Percentiles rank a stretch among this genome's conserved stretches.
These are phyloP conservation scores for Apostichopus parvimensis DNA, from an alignment of 35 echinoderm and acorn worm genomes.

Conservation along the genomic window DNA sequence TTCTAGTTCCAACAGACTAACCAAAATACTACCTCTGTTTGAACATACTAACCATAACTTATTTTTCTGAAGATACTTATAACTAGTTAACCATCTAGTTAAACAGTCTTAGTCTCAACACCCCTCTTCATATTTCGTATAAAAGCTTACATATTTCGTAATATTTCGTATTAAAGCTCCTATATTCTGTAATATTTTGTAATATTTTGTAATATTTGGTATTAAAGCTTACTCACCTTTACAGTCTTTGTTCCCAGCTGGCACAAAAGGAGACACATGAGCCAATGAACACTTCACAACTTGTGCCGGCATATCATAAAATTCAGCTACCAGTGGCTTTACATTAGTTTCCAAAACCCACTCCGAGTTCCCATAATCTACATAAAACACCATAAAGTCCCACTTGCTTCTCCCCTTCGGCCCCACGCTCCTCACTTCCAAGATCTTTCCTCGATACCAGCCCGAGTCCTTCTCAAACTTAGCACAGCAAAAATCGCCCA, in stretches of 20 bases:
- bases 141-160: no score
- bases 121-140: no score
- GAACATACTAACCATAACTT: no score
- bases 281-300: conserved; percentile 59
- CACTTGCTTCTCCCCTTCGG: neutral
- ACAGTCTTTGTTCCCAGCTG: neutral
- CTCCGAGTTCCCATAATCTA: conserved; percentile 65
- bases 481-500: conserved; percentile 51
- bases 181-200: no score
- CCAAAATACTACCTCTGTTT: no score
- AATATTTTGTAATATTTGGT: no score
- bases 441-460: conserved; percentile 53
- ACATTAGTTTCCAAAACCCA: conserved; percentile 37
- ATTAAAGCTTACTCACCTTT: conserved; percentile 7
- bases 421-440: conserved; percentile 13
- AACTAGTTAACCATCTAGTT: no score
- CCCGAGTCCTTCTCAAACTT: conserved; percentile 38
- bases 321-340: conserved; percentile 5
- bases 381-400: conserved; percentile 39
- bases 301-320: conserved; percentile 60
- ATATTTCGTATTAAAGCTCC: no score
- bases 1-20: no score
- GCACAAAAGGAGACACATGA: conserved; percentile 22
- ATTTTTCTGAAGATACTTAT: no score
- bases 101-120: no score